A percentile compares a stretch with the other conserved stretches of the same genome.
Evolutionary conservation across 2,888 invertebrate species (phyloP).

Genomic region (Microctonus brassicae): DNA sequence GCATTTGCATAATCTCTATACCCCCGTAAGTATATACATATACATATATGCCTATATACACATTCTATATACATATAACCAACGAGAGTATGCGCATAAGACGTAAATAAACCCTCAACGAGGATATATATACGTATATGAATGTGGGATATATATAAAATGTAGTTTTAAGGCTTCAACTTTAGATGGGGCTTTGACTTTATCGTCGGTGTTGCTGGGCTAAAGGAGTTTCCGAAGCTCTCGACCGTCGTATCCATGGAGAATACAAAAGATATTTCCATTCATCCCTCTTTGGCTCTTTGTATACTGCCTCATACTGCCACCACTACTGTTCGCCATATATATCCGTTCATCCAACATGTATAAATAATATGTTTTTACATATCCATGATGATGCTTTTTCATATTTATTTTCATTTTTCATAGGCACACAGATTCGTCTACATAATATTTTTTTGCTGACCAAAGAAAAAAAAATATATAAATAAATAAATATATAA

Average conservation of each 20-base stretch:
- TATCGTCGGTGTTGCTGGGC: conserved; percentile 11
- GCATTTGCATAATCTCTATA: conserved; percentile 50
- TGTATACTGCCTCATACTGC: neutral
- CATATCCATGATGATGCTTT: neutral
- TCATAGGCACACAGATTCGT: neutral
- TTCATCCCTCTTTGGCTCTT: neutral
- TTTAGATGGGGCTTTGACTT: conserved; percentile 28
- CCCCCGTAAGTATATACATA: conserved; percentile 41
- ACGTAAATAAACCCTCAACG: conserved; percentile 20
- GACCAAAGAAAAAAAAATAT: neutral
- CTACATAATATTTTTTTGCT: neutral
- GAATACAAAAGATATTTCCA: conserved; percentile 17
- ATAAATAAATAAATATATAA: neutral
- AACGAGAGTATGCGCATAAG: conserved; percentile 16
- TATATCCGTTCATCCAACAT: neutral
- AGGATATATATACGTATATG: conserved; percentile 23
- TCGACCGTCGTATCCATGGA: conserved; percentile 7
- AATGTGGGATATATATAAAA: conserved; percentile 32
- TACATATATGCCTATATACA: too few relatives aligned
- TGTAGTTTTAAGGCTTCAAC: conserved; percentile 42
- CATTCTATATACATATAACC: conserved; percentile 28
- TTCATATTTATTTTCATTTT: neutral
- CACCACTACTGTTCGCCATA: neutral
- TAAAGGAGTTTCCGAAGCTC: conserved; percentile 16
- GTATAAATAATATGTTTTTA: too few relatives aligned